These are phyloP conservation scores for Motacilla alba DNA, from an alignment of 2,113 vertebrate genomes.

Conservation along the genomic window DNA sequence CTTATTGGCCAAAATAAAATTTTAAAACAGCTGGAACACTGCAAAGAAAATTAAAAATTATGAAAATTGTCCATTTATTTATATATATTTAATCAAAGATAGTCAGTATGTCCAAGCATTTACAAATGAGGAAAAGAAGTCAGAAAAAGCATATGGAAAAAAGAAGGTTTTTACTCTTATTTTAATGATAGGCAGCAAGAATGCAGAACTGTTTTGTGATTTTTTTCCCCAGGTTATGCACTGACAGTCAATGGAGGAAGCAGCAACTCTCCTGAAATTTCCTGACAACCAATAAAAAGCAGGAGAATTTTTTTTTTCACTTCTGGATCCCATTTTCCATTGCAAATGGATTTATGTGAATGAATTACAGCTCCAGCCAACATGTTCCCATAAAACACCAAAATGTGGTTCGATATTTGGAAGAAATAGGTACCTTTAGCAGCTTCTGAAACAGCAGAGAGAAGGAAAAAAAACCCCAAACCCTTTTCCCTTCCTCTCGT, in stretches of 20 bases:
- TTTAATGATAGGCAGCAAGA: background rate
- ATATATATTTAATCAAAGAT: background rate
- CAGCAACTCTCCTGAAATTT: background rate
- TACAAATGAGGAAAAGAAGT: background rate
- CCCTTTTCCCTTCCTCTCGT: background rate
- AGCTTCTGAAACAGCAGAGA: background rate
- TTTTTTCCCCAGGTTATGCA: background rate
- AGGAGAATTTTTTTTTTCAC: background rate
- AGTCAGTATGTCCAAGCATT: background rate
- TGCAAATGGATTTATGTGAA: background rate
- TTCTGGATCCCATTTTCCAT: background rate
- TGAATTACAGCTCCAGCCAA: background rate
- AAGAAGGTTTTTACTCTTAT: rapidly evolving
- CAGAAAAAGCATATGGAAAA: background rate
- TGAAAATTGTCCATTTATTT: background rate
- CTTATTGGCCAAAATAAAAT: background rate
- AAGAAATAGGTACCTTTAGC: background rate
- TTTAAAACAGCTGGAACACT: background rate
- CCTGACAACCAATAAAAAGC: background rate
- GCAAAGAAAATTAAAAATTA: background rate
- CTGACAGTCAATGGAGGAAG: background rate
- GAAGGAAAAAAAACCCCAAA: background rate
- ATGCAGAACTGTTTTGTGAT: background rate
- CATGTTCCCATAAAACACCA: background rate
- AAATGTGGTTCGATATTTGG: background rate